Evolutionary conservation across 2,797 vertebrate genomes (phyloP).

Genomic region (Neopelma chrysocephalum): DNA sequence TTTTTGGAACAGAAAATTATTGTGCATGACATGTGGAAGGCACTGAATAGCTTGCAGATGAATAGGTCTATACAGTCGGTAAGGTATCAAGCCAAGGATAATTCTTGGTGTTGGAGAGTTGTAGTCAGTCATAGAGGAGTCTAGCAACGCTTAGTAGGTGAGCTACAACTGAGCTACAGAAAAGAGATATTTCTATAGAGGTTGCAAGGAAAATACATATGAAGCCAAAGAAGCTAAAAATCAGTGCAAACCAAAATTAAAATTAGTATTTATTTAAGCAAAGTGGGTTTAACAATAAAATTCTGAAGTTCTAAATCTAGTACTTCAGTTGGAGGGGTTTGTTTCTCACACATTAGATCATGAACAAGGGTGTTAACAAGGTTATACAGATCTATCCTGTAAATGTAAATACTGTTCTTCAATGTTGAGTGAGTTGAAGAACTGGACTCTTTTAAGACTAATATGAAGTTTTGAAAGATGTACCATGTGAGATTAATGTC

Average conservation of each 20-base stretch:
- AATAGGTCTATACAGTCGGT: not conserved
- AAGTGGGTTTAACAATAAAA: not conserved
- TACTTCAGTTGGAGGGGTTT: not conserved
- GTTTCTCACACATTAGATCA: not conserved
- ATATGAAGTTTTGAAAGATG: not conserved
- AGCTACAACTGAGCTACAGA: not conserved
- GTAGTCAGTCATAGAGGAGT: not conserved
- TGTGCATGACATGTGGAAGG: not conserved
- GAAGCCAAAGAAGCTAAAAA: not conserved
- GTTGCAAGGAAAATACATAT: not conserved
- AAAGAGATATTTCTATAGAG: not conserved
- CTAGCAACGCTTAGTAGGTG: not conserved
- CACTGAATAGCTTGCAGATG: not conserved
- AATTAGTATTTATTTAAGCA: not conserved
- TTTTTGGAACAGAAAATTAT: not conserved
- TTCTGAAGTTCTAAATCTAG: not conserved
- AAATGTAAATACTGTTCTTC: not conserved
- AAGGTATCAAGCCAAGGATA: not conserved
- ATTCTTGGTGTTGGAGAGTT: not conserved
- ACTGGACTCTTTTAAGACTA: not conserved
- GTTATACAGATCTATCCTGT: not conserved
- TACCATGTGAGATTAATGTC: not conserved
- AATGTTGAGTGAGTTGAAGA: not conserved
- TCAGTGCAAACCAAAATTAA: not conserved
- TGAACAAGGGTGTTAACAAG: not conserved